Conservation (phyloP, 2,888 invertebrate species). For the Conistra vaccinii region DNA sequence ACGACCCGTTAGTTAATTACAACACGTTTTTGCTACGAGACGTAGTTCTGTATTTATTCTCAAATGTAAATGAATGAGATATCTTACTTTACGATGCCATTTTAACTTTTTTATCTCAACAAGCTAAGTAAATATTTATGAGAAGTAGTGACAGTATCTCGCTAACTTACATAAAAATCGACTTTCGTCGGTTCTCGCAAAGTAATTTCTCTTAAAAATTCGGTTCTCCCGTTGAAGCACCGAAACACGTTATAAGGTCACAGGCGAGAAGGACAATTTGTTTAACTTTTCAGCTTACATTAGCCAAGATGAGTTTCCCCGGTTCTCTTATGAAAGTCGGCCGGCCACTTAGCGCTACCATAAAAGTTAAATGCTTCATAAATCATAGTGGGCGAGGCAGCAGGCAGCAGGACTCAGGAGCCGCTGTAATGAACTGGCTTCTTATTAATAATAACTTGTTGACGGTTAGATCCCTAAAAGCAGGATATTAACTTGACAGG, state of each 20-base stretch:
- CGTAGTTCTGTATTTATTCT: conserved; percentile 3
- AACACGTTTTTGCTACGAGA: neutral
- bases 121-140: conserved; percentile 39
- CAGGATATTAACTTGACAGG: conserved; percentile 61
- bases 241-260: conserved; percentile 64
- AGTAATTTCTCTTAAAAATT: conserved; percentile 56
- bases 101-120: conserved; percentile 17
- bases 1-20: conserved; percentile 29
- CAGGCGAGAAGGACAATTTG: conserved; percentile 78
- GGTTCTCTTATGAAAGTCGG: conserved; percentile 81
- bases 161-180: conserved; percentile 51
- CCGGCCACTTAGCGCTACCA: conserved; percentile 86
- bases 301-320: conserved; percentile 83
- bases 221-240: conserved; percentile 36
- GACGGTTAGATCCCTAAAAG: conserved; percentile 70
- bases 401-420: conserved; percentile 65
- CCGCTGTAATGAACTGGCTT: conserved; percentile 81
- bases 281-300: conserved; percentile 87
- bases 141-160: conserved; percentile 36
- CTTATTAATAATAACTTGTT: conserved; percentile 81
- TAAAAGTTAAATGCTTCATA: conserved; percentile 89
- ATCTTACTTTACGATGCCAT: conserved; percentile 20
- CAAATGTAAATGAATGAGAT: conserved; percentile 22
- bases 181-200: conserved; percentile 30
- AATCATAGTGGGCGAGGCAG: conserved; percentile 83